phyloP scores from a whole-genome alignment of 1,140 invertebrate species.

The Saccostrea echinata region DNA sequence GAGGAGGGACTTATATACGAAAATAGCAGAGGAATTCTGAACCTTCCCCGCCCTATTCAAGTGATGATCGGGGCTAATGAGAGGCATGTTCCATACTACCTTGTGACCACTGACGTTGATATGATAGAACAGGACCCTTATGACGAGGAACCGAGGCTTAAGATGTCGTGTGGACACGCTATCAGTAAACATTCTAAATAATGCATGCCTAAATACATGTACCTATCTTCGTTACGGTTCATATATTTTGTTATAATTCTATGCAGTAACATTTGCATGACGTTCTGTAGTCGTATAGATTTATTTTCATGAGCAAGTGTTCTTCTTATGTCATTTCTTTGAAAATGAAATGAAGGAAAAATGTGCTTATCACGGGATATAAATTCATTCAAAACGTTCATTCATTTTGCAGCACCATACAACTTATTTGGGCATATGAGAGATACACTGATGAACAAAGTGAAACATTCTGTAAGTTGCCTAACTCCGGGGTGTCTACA shows the following conservation, averaged over 20 bases:
- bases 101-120: neutral
- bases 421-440: slow-evolving; percentile 9
- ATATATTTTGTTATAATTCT: too few relatives aligned
- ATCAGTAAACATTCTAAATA: neutral
- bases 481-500: neutral
- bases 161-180: neutral
- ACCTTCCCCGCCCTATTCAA: neutral
- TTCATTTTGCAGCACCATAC: neutral
- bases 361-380: too few relatives aligned
- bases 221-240: too few relatives aligned
- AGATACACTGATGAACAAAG: neutral
- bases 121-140: neutral
- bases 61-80: neutral
- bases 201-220: too few relatives aligned
- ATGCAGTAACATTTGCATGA: too few relatives aligned
- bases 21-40: neutral
- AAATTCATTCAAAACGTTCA: neutral
- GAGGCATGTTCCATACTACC: neutral
- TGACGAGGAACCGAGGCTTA: neutral
- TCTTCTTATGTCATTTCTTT: too few relatives aligned
- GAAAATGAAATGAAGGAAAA: too few relatives aligned
- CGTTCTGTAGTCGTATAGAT: too few relatives aligned
- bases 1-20: neutral
- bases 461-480: neutral
- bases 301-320: too few relatives aligned